These are phyloP conservation scores for Enteromius anoplus DNA, from an alignment of 2,797 vertebrate species.

Conservation along the genomic window DNA sequence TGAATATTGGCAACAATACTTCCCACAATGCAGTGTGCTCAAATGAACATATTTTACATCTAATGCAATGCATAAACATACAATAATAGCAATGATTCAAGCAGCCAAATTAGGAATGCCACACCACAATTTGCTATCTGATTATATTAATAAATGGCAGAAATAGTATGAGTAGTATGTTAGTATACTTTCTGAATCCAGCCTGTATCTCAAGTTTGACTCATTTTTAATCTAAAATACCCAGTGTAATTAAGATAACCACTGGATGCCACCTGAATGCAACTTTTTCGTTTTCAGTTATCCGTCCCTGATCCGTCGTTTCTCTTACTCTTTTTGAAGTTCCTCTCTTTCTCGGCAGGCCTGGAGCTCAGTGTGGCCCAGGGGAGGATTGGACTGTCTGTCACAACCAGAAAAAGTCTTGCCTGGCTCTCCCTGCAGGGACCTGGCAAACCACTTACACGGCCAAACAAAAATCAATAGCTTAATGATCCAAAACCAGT, in stretches of 20 bases:
- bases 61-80: background rate
- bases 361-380: constrained; percentile 58
- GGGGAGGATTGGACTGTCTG: constrained; percentile 70
- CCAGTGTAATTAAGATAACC: background rate
- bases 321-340: constrained; percentile 52
- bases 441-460: constrained; percentile 80
- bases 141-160: background rate
- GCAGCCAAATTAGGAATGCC: background rate
- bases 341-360: constrained; percentile 43
- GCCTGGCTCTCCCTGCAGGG: constrained; percentile 76
- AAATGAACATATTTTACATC: background rate
- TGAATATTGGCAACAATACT: no score
- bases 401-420: constrained; percentile 78
- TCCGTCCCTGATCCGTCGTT: no score
- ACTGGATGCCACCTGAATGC: background rate
- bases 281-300: no score
- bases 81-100: background rate
- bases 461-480: constrained; percentile 84
- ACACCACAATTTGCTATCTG: background rate
- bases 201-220: background rate
- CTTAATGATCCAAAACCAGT: constrained; percentile 86
- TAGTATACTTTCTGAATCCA: background rate
- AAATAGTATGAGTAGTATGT: background rate
- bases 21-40: background rate
- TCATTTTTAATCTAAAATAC: background rate